Conservation (phyloP, 2,797 vertebrate genomes). For the Poeciliopsis presidionis region DNA sequence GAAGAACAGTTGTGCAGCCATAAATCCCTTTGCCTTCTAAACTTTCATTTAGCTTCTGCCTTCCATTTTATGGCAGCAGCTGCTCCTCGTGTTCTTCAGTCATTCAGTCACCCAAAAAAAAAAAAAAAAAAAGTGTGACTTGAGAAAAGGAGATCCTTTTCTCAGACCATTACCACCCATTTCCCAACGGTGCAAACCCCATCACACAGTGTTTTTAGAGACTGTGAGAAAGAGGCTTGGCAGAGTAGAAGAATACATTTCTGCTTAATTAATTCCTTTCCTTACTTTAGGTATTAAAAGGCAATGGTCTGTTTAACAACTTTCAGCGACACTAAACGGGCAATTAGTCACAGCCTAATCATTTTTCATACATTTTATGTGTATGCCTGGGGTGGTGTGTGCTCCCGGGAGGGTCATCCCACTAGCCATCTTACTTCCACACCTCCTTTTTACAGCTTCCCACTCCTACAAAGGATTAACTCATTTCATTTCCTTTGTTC, state of each 20-base stretch:
- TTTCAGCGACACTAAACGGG: slow-evolving; percentile 83
- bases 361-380: slow-evolving; percentile 86
- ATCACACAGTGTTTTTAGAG: slow-evolving; percentile 74
- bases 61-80: slow-evolving; percentile 51
- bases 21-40: slow-evolving; percentile 46
- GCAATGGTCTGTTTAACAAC: slow-evolving; percentile 87
- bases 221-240: slow-evolving; percentile 74
- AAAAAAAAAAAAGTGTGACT: slow-evolving; percentile 35
- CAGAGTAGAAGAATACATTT: slow-evolving; percentile 82
- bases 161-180: slow-evolving; percentile 73
- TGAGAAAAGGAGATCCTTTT: slow-evolving; percentile 65
- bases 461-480: slow-evolving; percentile 44
- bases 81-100: slow-evolving; percentile 55
- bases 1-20: slow-evolving; percentile 37
- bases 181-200: slow-evolving; percentile 70
- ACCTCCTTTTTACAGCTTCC: slow-evolving; percentile 41
- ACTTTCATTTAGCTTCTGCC: slow-evolving; percentile 34
- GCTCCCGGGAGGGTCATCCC: slow-evolving; percentile 64
- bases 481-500: slow-evolving; percentile 35
- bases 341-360: slow-evolving; percentile 86
- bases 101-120: slow-evolving; percentile 51
- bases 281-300: slow-evolving; percentile 86
- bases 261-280: slow-evolving; percentile 84
- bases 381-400: slow-evolving; percentile 69
- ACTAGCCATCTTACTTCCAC: slow-evolving; percentile 54